Conservation (phyloP, 2,113 vertebrate genomes). For the Acanthochromis polyacanthus region DNA sequence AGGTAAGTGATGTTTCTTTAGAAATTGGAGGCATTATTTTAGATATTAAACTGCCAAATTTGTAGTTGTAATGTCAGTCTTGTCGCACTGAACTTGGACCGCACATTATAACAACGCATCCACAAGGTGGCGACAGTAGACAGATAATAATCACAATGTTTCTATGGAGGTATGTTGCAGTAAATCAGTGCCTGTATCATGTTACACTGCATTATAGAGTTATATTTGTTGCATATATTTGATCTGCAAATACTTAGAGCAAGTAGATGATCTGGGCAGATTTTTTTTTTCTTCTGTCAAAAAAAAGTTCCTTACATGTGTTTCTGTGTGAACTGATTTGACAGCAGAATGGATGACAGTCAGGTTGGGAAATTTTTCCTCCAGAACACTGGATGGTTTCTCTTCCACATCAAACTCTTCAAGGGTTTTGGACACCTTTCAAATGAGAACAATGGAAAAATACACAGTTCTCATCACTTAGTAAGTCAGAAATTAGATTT, state of each 20-base stretch:
- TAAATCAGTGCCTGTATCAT: too few relatives aligned
- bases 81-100: neutral
- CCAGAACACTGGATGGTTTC: conserved; percentile 84
- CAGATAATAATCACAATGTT: neutral
- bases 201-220: too few relatives aligned
- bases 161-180: too few relatives aligned
- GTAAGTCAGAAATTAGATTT: too few relatives aligned
- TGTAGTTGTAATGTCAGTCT: neutral
- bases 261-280: too few relatives aligned
- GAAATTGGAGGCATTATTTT: neutral
- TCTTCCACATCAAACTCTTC: conserved; percentile 97
- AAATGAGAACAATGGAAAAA: neutral
- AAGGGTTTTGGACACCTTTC: conserved; percentile 90
- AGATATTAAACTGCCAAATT: neutral
- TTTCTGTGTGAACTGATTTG: conserved; percentile 83
- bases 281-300: too few relatives aligned
- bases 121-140: conserved; percentile 65
- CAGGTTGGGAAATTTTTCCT: conserved; percentile 90
- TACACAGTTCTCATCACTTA: neutral
- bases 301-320: conserved; percentile 84
- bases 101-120: conserved; percentile 3
- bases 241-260: too few relatives aligned
- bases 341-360: conserved; percentile 91
- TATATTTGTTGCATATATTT: too few relatives aligned
- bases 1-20: neutral